Conservation (phyloP, 2,888 invertebrate genomes). For the Acrobasis suavella region DNA sequence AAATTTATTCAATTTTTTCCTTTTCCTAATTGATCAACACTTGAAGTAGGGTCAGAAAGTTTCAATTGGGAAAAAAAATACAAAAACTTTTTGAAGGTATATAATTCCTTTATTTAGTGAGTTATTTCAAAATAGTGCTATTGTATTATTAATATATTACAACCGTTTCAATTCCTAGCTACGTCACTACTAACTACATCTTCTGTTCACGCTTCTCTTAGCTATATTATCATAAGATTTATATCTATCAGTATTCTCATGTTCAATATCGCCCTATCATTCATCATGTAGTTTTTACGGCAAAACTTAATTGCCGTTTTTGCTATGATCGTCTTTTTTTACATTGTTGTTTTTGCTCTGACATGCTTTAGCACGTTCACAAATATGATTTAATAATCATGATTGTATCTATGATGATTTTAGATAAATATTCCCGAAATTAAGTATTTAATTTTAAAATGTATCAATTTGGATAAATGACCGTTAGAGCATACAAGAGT, state of each 20-base stretch:
- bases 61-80: too few species aligned
- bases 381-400: neutral
- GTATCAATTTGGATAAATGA: too few species aligned
- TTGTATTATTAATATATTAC: too few species aligned
- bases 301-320: constrained; percentile 12
- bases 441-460: neutral
- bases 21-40: too few species aligned
- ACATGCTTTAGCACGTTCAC: constrained; percentile 13
- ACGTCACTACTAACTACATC: neutral
- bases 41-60: too few species aligned
- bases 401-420: constrained; percentile 2
- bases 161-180: neutral
- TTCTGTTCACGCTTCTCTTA: neutral
- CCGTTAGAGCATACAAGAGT: too few species aligned
- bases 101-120: too few species aligned
- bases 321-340: neutral
- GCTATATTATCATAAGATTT: constrained; percentile 22
- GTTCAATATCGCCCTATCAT: constrained; percentile 26
- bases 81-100: too few species aligned
- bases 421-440: neutral
- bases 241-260: constrained; percentile 26
- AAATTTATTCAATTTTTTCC: too few species aligned
- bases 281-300: constrained; percentile 29
- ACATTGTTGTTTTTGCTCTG: constrained; percentile 17
- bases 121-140: too few species aligned